A percentile compares a stretch with the other conserved stretches of the same genome.
These are phyloP conservation scores for Parthenolecanium corni DNA, from an alignment of 2,888 invertebrate genomes.

Conservation along the genomic window DNA sequence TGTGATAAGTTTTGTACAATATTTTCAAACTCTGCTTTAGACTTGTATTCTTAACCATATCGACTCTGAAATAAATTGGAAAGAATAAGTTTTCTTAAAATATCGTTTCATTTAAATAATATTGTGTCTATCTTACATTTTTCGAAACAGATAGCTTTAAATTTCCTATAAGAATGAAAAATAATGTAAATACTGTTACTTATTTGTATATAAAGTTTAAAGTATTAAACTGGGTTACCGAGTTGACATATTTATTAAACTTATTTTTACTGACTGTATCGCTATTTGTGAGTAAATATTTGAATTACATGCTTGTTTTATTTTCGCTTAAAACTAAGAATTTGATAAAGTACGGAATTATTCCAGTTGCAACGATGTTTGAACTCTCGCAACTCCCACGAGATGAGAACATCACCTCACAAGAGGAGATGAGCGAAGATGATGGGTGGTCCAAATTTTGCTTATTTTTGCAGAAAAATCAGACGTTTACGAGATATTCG, in stretches of 20 bases:
- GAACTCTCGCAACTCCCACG: too few species aligned
- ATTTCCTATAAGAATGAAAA: too few species aligned
- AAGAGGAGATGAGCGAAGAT: too few species aligned
- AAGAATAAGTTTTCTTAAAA: not conserved
- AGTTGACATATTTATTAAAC: slow-evolving; percentile 9
- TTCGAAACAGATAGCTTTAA: too few species aligned
- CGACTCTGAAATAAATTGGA: slow-evolving; percentile 1
- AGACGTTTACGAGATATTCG: too few species aligned
- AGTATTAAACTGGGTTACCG: slow-evolving; percentile 19
- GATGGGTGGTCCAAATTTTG: too few species aligned
- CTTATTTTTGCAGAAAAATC: too few species aligned
- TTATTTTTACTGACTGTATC: not conserved
- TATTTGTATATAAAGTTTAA: slow-evolving; percentile 1
- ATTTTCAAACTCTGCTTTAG: not conserved
- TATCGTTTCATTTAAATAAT: slow-evolving; percentile 4
- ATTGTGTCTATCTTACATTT: too few species aligned
- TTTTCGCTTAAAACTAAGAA: slow-evolving; percentile 21
- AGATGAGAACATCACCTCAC: too few species aligned
- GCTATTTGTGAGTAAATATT: not conserved
- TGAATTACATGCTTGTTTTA: slow-evolving; percentile 30
- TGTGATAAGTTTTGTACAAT: slow-evolving; percentile 13
- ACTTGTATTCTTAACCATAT: slow-evolving; percentile 2
- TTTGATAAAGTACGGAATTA: slow-evolving; percentile 29
- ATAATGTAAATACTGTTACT: not conserved
- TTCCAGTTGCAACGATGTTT: too few species aligned